Evolutionary conservation across 23 tunicate genomes (phyloP).

Genomic region (Pegea sp.): DNA sequence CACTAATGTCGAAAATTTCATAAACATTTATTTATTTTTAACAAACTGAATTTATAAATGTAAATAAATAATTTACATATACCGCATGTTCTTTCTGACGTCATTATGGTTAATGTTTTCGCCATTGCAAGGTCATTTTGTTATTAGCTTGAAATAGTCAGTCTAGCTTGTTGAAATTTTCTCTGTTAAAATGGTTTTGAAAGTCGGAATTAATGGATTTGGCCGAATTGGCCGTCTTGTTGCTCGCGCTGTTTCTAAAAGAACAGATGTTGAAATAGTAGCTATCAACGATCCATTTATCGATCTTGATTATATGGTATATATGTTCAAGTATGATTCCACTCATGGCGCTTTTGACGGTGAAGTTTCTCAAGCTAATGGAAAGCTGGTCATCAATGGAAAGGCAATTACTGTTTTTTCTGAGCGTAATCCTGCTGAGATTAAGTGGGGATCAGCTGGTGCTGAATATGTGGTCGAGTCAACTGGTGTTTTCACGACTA

Average conservation of each 20-base stretch:
- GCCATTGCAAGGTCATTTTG: too few relatives aligned
- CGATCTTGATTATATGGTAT: conserved; percentile 80
- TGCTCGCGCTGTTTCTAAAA: conserved; percentile 35
- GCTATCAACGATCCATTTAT: conserved; percentile 95
- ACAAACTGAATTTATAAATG: background rate
- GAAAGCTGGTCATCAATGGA: conserved; percentile 62
- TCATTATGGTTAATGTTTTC: too few relatives aligned
- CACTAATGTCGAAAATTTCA: background rate
- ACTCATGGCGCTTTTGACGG: conserved; percentile 83
- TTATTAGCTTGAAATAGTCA: background rate
- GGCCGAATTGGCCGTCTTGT: conserved; percentile 97
- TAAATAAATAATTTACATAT: background rate
- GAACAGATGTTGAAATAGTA: conserved; percentile 24
- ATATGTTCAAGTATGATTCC: conserved; percentile 94
- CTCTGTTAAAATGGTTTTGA: conserved; percentile 33
- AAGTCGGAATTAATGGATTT: conserved; percentile 90
- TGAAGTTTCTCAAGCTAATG: conserved; percentile 17
- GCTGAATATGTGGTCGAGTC: conserved; percentile 91
- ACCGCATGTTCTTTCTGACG: background rate
- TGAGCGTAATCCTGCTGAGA: conserved; percentile 47
- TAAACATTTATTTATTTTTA: background rate
- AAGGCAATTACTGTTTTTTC: conserved; percentile 26
- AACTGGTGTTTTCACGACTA: conserved; percentile 89
- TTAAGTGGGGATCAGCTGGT: conserved; percentile 46
- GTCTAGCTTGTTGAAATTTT: too few relatives aligned